These are phyloP conservation scores for Gavia stellata DNA, from an alignment of 2,113 vertebrate genomes.

Conservation along the genomic window DNA sequence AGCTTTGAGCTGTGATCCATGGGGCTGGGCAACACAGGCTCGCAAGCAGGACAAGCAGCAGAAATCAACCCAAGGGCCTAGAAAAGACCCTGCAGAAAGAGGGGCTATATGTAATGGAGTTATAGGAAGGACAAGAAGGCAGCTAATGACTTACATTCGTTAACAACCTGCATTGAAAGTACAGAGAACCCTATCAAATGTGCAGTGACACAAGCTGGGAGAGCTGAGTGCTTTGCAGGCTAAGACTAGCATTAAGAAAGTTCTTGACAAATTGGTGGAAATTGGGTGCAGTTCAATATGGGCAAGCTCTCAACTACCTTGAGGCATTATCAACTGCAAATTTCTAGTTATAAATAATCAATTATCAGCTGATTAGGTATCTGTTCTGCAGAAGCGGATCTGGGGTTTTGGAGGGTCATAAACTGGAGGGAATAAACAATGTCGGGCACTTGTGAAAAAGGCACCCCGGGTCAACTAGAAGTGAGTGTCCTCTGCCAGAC, in stretches of 20 bases:
- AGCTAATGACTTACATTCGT: not conserved
- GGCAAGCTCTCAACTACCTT: not conserved
- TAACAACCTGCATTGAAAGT: not conserved
- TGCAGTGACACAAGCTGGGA: not conserved
- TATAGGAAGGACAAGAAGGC: rapidly evolving
- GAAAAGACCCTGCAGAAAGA: not conserved
- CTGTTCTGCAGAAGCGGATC: not conserved
- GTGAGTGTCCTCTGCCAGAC: not conserved
- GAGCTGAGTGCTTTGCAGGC: not conserved
- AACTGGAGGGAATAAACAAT: not conserved
- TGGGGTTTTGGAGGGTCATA: not conserved
- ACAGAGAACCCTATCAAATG: not conserved
- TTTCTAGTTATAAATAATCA: not conserved
- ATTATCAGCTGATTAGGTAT: not conserved
- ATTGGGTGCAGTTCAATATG: not conserved
- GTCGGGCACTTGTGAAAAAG: not conserved
- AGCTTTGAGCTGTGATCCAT: not conserved
- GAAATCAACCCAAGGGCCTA: not conserved
- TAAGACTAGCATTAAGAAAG: not conserved
- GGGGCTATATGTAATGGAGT: not conserved
- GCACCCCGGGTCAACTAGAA: not conserved
- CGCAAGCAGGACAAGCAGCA: not conserved
- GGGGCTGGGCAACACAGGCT: not conserved
- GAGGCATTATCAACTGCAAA: not conserved
- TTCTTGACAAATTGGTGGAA: not conserved